Base-by-base conservation (phyloP, 2,888 invertebrate genomes). In the Volucella zonaria region DNA sequence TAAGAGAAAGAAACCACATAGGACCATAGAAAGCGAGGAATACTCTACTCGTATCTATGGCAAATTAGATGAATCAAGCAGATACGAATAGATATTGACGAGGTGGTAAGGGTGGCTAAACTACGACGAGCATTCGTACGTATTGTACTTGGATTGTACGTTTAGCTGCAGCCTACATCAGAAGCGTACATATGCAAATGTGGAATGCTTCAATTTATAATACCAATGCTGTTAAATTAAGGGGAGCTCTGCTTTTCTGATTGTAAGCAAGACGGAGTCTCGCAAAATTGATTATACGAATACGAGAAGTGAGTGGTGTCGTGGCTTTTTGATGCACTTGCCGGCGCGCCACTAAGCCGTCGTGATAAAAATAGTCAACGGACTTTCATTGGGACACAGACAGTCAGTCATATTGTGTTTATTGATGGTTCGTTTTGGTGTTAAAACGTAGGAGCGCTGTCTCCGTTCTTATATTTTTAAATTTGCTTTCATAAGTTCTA, bases 281-380 rank as follows among this genome's bases (percentile, higher is more conserved):
- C 38, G 64, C 64, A 58, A 75, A 81, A 81, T 81, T 76, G 81
- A 81, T 81, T 70, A 81, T 38, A 11, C 11, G 47, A 8, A 14
- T 31, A 31, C 31, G 31, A 31, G 31, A 6, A 31, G 31, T 31
- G 31, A 31, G 31, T 31, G 6, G 31, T 62, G 45, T 45, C 56
- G 18, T 77, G 77, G 78, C 79, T 70, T 74, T 42, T 73, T 61
- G 62, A 61, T 79, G 62, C 56, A 75, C 51, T 64, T 73, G 74
- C 62, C 73, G 79, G 61, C 82, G 74, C 74, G 82, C 78, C 82
- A 79, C 14, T 79, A 79, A 74, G 82, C 82, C 82, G 79, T 68
- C 78, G 56, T 59, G 49, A 47, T 58, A 40, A 77, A 59, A 82
- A 54, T 47, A 66, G 66, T 61, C 67, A 74, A 74, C 78, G 52